phyloP scores from a whole-genome alignment of 1,140 invertebrate species.

The Conopomorpha cramerella region DNA sequence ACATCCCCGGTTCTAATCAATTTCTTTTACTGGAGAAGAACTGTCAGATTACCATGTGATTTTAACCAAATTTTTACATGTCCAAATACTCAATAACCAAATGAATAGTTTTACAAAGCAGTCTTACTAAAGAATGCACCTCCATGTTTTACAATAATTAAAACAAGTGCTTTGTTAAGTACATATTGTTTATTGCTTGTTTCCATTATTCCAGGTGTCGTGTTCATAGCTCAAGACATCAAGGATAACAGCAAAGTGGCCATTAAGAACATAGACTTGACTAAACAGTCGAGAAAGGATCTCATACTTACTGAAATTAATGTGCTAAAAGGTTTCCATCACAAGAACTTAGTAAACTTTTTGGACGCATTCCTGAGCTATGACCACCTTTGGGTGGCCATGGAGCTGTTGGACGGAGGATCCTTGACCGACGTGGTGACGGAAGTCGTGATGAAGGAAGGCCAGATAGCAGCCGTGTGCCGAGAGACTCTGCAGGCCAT shows the following conservation, averaged over 20 bases:
- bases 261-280: constrained; percentile 94
- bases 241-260: constrained; percentile 82
- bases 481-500: constrained; percentile 91
- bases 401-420: constrained; percentile 96
- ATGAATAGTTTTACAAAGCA: no score
- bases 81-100: no score
- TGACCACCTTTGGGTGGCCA: constrained; percentile 92
- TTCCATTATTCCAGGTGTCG: constrained; percentile 69
- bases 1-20: no score
- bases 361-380: constrained; percentile 87
- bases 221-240: constrained; percentile 87
- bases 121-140: no score
- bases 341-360: constrained; percentile 97
- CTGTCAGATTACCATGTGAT: no score
- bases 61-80: no score
- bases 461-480: constrained; percentile 95
- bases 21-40: no score
- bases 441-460: constrained; percentile 96
- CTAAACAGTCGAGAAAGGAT: constrained; percentile 92
- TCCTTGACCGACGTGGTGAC: constrained; percentile 97
- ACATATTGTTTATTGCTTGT: constrained; percentile 3
- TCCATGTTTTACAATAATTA: not conserved
- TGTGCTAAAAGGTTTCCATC: constrained; percentile 90
- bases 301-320: constrained; percentile 94
- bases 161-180: constrained; percentile 1